These are phyloP conservation scores for Brenthis daphne DNA, from an alignment of 2,888 invertebrate genomes.

Conservation along the genomic window DNA sequence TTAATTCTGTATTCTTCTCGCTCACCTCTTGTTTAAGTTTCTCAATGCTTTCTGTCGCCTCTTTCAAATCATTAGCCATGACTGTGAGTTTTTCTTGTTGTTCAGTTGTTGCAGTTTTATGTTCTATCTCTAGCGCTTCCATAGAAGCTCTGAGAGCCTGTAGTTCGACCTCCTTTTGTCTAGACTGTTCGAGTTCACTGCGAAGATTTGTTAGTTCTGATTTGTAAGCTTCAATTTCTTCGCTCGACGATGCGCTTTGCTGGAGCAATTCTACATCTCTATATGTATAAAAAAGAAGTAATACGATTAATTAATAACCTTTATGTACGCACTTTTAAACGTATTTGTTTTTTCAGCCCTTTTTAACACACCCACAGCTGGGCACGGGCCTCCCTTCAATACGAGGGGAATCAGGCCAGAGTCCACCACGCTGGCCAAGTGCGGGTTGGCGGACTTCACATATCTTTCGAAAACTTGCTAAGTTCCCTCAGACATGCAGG, in stretches of 20 bases:
- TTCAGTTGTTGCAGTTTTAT: slow-evolving; percentile 67
- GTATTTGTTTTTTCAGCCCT: too few species aligned
- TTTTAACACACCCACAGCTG: too few species aligned
- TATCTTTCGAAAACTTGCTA: too few species aligned
- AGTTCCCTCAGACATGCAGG: too few species aligned
- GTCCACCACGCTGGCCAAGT: too few species aligned
- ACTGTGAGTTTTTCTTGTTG: slow-evolving; percentile 66
- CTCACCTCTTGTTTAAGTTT: slow-evolving; percentile 61
- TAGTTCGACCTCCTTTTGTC: slow-evolving; percentile 80
- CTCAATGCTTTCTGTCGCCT: slow-evolving; percentile 63
- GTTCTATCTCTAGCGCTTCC: slow-evolving; percentile 73
- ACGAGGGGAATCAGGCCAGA: too few species aligned
- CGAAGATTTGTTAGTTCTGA: slow-evolving; percentile 65
- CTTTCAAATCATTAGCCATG: slow-evolving; percentile 65
- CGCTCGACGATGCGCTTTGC: slow-evolving; percentile 73
- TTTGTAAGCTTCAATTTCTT: slow-evolving; percentile 75
- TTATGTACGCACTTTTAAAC: too few species aligned
- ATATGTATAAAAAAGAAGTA: background rate
- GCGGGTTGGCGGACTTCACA: too few species aligned
- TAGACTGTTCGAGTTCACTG: slow-evolving; percentile 74
- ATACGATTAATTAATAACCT: background rate
- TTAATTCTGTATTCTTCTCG: slow-evolving; percentile 62
- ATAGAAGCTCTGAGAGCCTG: slow-evolving; percentile 69
- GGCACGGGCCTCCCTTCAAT: too few species aligned
- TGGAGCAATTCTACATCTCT: slow-evolving; percentile 76